Evolutionary conservation across 2,888 invertebrate species (phyloP).

Genomic region (Ptycholaimellus sp.): DNA sequence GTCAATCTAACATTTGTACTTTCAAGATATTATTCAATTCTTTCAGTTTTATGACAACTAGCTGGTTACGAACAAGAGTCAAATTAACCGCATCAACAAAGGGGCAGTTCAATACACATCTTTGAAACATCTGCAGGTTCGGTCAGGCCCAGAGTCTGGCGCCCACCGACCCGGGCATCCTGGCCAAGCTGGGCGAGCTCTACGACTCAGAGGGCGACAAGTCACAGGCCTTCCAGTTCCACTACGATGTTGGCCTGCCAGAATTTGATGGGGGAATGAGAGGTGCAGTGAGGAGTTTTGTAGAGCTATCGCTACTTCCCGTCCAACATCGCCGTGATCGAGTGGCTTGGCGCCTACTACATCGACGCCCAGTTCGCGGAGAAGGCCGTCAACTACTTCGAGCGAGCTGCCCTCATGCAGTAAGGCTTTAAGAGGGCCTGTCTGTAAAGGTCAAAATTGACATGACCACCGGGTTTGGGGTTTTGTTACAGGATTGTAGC

Average conservation of each 20-base stretch:
- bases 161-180: conserved; percentile 64
- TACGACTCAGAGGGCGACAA: conserved; percentile 71
- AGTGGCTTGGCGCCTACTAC: conserved; percentile 67
- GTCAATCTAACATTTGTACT: too few species aligned
- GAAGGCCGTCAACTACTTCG: conserved; percentile 57
- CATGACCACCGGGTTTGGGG: too few species aligned
- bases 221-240: conserved; percentile 60
- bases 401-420: conserved; percentile 48
- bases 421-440: too few species aligned
- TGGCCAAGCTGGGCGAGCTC: conserved; percentile 64
- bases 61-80: too few species aligned
- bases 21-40: too few species aligned
- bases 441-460: too few species aligned
- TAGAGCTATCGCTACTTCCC: conserved; percentile 47
- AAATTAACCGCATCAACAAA: too few species aligned
- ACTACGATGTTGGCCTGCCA: conserved; percentile 47
- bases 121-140: conserved; percentile 34
- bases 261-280: conserved; percentile 1
- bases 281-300: conserved; percentile 8
- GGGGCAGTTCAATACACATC: conserved; percentile 1
- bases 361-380: conserved; percentile 65
- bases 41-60: too few species aligned
- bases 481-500: not conserved
- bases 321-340: conserved; percentile 49
- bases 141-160: conserved; percentile 54